phyloP scores from a whole-genome alignment of 2,888 invertebrate genomes.

The Acrobasis consociella region DNA sequence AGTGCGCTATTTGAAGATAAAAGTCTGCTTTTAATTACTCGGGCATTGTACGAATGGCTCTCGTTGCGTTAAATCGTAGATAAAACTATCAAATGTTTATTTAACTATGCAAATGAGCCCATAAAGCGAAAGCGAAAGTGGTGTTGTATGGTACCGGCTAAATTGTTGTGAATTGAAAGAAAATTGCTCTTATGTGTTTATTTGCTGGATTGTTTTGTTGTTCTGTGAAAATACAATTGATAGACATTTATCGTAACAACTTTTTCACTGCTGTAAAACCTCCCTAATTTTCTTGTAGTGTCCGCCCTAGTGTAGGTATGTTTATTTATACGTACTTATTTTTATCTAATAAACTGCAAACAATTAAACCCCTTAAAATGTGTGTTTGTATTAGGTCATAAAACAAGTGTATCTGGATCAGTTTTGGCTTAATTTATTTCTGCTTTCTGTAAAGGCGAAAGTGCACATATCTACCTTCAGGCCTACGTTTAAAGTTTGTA shows the following conservation, averaged over 20 bases:
- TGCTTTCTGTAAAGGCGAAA: too few relatives aligned
- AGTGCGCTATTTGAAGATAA: conserved; percentile 21
- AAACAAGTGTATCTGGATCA: too few relatives aligned
- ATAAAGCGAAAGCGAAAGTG: conserved; percentile 56
- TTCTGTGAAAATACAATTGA: not conserved
- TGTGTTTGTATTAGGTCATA: too few relatives aligned
- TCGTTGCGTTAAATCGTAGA: conserved; percentile 27
- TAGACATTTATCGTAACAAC: not conserved
- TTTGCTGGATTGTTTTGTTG: not conserved
- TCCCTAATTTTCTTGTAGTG: too few relatives aligned
- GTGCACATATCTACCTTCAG: too few relatives aligned
- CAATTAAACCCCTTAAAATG: too few relatives aligned
- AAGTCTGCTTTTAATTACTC: conserved; percentile 13
- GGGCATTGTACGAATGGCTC: conserved; percentile 2
- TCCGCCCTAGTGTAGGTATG: not conserved
- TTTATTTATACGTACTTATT: too few relatives aligned
- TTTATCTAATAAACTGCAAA: too few relatives aligned
- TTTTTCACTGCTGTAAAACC: not conserved
- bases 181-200: conserved; percentile 25
- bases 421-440: too few relatives aligned
- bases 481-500: too few relatives aligned
- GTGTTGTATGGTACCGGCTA: conserved; percentile 28
- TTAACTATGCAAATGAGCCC: conserved; percentile 50
- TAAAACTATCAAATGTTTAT: conserved; percentile 43
- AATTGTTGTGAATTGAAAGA: conserved; percentile 33